Evolutionary conservation across 2,797 vertebrate species (phyloP).

Genomic region (Apodemus agrarius): DNA sequence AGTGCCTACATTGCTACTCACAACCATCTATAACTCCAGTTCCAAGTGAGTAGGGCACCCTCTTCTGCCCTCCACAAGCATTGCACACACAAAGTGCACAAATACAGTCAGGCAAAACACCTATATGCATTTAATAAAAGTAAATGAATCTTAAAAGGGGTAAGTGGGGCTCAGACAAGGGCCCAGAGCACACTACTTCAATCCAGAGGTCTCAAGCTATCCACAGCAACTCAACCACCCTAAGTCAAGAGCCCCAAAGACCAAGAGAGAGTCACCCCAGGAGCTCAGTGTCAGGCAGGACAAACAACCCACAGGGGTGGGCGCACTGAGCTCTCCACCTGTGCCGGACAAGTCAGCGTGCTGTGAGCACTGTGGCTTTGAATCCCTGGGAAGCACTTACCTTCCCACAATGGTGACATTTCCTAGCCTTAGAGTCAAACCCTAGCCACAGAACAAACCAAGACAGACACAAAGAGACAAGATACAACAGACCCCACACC

Average conservation of each 20-base stretch:
- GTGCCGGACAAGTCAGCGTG: not conserved
- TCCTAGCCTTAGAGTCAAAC: not conserved
- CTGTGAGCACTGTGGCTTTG: not conserved
- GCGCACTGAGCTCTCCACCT: not conserved
- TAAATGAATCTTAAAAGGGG: not conserved
- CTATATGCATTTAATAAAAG: not conserved
- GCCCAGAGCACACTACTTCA: not conserved
- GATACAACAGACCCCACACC: not conserved
- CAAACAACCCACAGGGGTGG: accelerated
- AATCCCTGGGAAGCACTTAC: not conserved
- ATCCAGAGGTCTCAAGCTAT: not conserved
- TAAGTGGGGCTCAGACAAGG: not conserved
- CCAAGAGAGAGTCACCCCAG: not conserved
- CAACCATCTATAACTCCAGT: not conserved
- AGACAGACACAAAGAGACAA: not conserved
- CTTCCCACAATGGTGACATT: not conserved
- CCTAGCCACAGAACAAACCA: not conserved
- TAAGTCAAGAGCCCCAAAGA: not conserved
- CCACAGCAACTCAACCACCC: not conserved
- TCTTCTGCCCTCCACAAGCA: not conserved
- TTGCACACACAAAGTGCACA: not conserved
- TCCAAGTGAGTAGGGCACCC: not conserved
- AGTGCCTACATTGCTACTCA: not conserved
- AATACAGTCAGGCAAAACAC: not conserved
- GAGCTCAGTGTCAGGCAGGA: not conserved